Conservation (phyloP, 2,888 invertebrate genomes). For the Cloeon dipterum region DNA sequence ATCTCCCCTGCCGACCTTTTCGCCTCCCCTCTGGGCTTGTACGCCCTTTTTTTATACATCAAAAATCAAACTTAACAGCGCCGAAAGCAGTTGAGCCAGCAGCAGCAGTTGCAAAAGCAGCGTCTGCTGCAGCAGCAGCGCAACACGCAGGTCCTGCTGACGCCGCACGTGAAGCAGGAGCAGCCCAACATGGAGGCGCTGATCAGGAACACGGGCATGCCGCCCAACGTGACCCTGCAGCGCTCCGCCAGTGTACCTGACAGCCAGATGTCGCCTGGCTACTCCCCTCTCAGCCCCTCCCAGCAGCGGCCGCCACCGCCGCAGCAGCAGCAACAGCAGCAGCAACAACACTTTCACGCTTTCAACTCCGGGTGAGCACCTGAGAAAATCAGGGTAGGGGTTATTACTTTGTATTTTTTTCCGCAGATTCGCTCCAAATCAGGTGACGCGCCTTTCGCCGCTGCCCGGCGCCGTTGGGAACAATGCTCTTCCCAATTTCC, state of each 20-base stretch:
- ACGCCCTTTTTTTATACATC: no score
- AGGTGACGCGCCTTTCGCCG: background rate
- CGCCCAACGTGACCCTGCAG: slow-evolving; percentile 65
- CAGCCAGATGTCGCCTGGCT: slow-evolving; percentile 37
- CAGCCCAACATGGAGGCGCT: slow-evolving; percentile 41
- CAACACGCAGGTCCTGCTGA: slow-evolving; percentile 58
- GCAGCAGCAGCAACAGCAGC: slow-evolving; percentile 9
- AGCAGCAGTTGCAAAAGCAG: slow-evolving; percentile 32
- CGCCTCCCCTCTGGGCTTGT: no score
- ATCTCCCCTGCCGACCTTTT: no score
- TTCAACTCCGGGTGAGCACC: slow-evolving; percentile 1
- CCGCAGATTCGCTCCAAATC: background rate
- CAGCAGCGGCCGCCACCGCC: slow-evolving; percentile 13
- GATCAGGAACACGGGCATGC: slow-evolving; percentile 59
- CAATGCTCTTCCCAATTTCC: slow-evolving; percentile 17
- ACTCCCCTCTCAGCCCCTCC: slow-evolving; percentile 16
- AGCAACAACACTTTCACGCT: background rate
- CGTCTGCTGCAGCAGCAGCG: slow-evolving; percentile 56
- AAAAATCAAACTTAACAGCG: no score
- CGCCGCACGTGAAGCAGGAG: slow-evolving; percentile 29
- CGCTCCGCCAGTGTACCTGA: slow-evolving; percentile 25
- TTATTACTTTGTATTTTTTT: background rate
- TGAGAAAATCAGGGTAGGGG: no score
- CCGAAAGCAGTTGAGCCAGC: slow-evolving; percentile 15
- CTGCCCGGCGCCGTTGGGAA: background rate